Base-by-base conservation (phyloP, 2,888 invertebrate species). In the Protophormia terraenovae region DNA sequence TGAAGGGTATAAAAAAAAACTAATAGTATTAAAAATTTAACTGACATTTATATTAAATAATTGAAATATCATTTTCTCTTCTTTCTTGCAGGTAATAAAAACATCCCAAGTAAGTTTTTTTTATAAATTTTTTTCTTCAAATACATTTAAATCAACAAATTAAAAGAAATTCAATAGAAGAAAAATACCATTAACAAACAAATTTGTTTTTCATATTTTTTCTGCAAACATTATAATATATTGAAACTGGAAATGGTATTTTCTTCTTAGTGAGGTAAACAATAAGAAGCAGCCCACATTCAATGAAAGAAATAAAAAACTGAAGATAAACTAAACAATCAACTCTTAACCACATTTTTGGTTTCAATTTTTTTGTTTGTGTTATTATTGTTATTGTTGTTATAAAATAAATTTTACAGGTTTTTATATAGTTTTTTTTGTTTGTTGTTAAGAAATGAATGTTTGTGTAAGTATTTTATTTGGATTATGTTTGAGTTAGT, bases 241-340 rank as follows among this genome's bases (percentile, higher is more conserved):
- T 81, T 53, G 50, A 41, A 75, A 71, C 16, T 71, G 45, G 45
- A 76, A 55, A 75, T 41, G 32, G 27, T 24, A 6, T 69, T 69
- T 69, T 67, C 14, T 53, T 69, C n/a, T 81, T n/a, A 50, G 12
- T 19, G 29, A 58, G 47, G 10, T 29, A 58, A 66, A 67, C 55
- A 62, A 76, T 58, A 55, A 45, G 24, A 50, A 41, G 29, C 81
- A 69, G 82, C 85, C 85, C 73, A 85, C 85, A 71, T 82, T 85
- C 55, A 67, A 47, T 58, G 69, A 41, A 32, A 35, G 41, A 77
- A 60, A 83, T 45, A 12, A 60, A 72, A 62, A 60, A 84, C 29
- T 69, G 35, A 71, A 71, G 69, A 75, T 78, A 78, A 78, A 69
- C 69, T 75, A n/a, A 71, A 84, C 77, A 81, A 78, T 73, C 81